Evolutionary conservation across 2,797 vertebrate genomes (phyloP), one percentile per base, ranked within the genome.

Genomic region (Vespertilio murinus): DNA sequence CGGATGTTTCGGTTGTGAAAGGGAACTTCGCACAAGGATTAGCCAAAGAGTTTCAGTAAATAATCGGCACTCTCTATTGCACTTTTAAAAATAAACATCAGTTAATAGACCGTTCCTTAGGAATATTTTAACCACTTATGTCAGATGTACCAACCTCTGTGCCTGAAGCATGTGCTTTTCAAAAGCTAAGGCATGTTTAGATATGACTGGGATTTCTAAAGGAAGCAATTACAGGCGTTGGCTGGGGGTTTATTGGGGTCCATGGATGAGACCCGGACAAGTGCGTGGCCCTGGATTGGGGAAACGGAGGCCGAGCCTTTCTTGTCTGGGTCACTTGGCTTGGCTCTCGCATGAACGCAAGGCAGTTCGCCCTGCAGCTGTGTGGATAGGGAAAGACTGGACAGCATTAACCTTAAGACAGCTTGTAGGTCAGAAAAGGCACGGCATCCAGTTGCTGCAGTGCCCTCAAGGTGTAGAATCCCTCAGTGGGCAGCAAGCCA

Each of bases 171-270:
- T 69, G 25, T 87, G 33, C n/a, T 86, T 97, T 86, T 78, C 42
- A 84, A 92, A 95, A 71, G 14, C 75, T 78, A 25, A 79, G 90
- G 59, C 17, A 2, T 79, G 20, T 91, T 35, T 88, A 87, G 92
- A 78, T 71, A 14, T 67, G 40, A 88, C 56, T 67, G 18, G 3
- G 35, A 6, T 61, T 93, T 92, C 81, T 71, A 33, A 82, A 78
- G 20, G 38, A 81, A 33, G 59, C 11, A 17, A 70, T 74, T 75
- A n/a, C 65, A 23, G 22, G 17, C 38, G 28, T 75, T 40, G 17
- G 18, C 35, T 45, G 47, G 33, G 88, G 33, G 28, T 28, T 67
- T 25, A 42, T 90, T 47, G 9, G 13, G 13, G 73, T 80, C 56
- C 81, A 83, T 38, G 71, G 35, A 71, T 52, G 64, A 93, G 11